Percentiles rank a stretch among this genome's conserved stretches.
Conservation (phyloP, 1,140 invertebrate species). For the Armadillidium nasatum region DNA sequence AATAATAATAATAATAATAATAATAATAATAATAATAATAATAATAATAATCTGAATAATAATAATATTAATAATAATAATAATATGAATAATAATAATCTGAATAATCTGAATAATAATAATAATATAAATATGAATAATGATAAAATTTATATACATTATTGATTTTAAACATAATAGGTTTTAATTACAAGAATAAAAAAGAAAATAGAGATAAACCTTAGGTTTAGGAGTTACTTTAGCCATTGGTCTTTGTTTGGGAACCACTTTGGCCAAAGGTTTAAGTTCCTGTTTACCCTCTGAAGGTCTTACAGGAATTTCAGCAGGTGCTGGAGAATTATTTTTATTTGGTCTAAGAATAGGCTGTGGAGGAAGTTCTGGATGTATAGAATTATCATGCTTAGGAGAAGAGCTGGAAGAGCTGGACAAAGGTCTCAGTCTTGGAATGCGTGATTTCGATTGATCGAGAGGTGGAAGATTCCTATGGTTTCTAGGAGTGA, state of each 20-base stretch:
- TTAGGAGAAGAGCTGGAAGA: neutral
- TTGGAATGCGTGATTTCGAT: neutral
- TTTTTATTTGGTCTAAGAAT: neutral
- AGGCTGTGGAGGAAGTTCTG: neutral
- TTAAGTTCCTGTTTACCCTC: neutral
- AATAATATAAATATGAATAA: no score
- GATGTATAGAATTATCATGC: neutral
- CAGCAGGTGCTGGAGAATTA: neutral
- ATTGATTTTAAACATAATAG: no score
- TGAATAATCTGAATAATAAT: neutral
- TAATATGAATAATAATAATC: neutral
- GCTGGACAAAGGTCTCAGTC: neutral
- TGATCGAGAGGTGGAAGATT: neutral
- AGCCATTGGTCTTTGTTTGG: neutral
- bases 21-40: slow-evolving; percentile 9
- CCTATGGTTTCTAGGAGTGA: neutral
- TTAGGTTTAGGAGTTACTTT: slow-evolving; percentile 4
- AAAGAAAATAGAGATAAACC: neutral
- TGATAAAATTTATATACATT: no score
- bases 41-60: neutral
- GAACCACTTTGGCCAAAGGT: neutral
- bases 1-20: slow-evolving; percentile 3
- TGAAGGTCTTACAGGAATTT: neutral
- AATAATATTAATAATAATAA: no score
- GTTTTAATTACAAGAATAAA: no score